These are phyloP conservation scores for Calyptommatus sinebrachiatus DNA, from an alignment of 2,113 vertebrate genomes.

Conservation along the genomic window DNA sequence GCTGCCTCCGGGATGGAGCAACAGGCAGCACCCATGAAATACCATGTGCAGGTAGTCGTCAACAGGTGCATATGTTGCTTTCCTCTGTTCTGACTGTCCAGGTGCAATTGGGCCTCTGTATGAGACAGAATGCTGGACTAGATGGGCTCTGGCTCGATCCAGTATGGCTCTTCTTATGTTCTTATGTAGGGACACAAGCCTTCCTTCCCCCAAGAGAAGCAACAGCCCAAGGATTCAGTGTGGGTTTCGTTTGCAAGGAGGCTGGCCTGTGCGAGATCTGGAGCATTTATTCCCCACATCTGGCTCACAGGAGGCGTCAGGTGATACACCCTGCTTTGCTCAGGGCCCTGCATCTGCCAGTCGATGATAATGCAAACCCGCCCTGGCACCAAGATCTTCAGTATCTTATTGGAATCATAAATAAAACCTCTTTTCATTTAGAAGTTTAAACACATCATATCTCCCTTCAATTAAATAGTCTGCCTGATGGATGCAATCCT, in stretches of 20 bases:
- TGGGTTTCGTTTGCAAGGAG: not conserved
- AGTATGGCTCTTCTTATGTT: no score
- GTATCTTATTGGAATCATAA: conserved; percentile 25
- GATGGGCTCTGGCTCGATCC: no score
- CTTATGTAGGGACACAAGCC: not conserved
- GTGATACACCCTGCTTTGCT: not conserved
- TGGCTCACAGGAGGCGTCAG: conserved; percentile 14
- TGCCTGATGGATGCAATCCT: not conserved
- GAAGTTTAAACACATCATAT: conserved; percentile 5
- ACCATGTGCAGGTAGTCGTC: no score
- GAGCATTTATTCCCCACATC: conserved; percentile 8
- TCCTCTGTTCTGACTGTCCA: no score
- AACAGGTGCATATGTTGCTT: no score
- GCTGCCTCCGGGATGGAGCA: no score
- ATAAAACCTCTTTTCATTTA: conserved; percentile 10
- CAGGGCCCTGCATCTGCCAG: not conserved
- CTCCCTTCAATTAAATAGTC: conserved; percentile 5
- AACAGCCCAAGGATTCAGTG: not conserved
- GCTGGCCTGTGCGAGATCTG: not conserved
- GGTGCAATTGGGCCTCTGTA: no score
- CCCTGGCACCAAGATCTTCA: not conserved
- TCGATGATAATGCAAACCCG: not conserved
- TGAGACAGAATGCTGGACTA: no score
- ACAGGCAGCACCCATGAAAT: no score
- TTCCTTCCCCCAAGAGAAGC: not conserved